These are phyloP conservation scores for Erinaceus europaeus DNA, from an alignment of 2,113 vertebrate genomes.

Conservation along the genomic window DNA sequence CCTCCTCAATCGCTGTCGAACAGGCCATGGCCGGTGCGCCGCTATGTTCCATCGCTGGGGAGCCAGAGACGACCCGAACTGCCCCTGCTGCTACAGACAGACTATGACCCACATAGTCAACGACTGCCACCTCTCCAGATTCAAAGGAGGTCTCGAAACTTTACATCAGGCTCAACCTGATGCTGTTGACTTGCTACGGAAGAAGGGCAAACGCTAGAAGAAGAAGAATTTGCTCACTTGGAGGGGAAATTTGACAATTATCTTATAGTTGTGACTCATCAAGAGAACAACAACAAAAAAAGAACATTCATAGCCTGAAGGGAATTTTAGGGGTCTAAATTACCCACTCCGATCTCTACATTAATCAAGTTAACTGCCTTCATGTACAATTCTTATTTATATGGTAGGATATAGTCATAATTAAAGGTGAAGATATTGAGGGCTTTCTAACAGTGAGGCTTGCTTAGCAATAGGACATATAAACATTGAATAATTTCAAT, in stretches of 20 bases:
- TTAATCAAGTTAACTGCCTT: constrained; percentile 11
- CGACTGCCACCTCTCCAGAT: no score
- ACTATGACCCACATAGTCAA: no score
- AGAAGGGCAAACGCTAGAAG: no score
- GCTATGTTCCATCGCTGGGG: no score
- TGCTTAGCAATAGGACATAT: not conserved
- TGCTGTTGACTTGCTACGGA: no score
- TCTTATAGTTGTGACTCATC: not conserved
- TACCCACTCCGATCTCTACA: not conserved
- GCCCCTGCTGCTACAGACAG: no score
- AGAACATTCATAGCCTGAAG: not conserved
- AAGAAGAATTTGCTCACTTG: not conserved
- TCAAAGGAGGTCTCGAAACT: no score
- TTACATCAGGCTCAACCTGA: no score
- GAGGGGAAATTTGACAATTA: constrained; percentile 7
- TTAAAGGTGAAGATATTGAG: not conserved
- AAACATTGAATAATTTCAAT: not conserved
- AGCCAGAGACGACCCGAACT: no score
- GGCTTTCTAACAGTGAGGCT: not conserved
- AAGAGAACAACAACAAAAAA: not conserved
- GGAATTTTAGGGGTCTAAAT: constrained; percentile 2
- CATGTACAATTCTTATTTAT: not conserved
- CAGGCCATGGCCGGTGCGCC: no score
- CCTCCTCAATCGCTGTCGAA: no score
- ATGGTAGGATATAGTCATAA: not conserved